These are phyloP conservation scores for Formica exsecta DNA, from an alignment of 1,140 invertebrate species.

Conservation along the genomic window DNA sequence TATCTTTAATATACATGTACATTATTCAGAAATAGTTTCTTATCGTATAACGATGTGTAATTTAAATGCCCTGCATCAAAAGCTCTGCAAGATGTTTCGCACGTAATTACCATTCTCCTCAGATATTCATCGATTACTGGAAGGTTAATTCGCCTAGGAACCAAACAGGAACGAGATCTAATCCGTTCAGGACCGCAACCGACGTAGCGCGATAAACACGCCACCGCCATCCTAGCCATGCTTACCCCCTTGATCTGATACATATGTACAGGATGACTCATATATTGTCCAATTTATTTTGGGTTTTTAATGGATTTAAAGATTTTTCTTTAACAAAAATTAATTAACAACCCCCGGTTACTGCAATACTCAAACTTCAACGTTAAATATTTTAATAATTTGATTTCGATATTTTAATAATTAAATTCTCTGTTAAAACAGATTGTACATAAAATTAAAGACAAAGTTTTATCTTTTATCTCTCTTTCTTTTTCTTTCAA, in stretches of 20 bases:
- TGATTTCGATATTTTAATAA: background rate
- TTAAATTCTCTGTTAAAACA: background rate
- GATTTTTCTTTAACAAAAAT: background rate
- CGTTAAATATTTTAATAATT: background rate
- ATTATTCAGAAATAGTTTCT: conserved; percentile 32
- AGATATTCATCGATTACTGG: conserved; percentile 36
- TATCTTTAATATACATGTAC: background rate
- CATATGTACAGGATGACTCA: background rate
- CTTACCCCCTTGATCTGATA: conserved; percentile 8
- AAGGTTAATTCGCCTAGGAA: conserved; percentile 61
- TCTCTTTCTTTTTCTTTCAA: background rate
- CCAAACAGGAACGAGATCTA: conserved; percentile 56
- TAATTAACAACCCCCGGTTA: background rate
- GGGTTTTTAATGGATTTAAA: background rate
- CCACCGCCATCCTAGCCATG: conserved; percentile 17
- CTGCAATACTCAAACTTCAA: background rate
- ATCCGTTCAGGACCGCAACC: conserved; percentile 51
- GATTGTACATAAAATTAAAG: background rate
- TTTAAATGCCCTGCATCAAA: conserved; percentile 37
- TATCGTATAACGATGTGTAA: conserved; percentile 18
- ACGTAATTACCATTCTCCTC: conserved; percentile 37
- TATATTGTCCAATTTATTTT: background rate
- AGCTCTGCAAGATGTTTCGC: conserved; percentile 32
- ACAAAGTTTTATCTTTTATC: background rate
- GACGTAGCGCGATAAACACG: conserved; percentile 60